phyloP scores from a whole-genome alignment of 2,797 vertebrate species.

The Capromys pilorides region DNA sequence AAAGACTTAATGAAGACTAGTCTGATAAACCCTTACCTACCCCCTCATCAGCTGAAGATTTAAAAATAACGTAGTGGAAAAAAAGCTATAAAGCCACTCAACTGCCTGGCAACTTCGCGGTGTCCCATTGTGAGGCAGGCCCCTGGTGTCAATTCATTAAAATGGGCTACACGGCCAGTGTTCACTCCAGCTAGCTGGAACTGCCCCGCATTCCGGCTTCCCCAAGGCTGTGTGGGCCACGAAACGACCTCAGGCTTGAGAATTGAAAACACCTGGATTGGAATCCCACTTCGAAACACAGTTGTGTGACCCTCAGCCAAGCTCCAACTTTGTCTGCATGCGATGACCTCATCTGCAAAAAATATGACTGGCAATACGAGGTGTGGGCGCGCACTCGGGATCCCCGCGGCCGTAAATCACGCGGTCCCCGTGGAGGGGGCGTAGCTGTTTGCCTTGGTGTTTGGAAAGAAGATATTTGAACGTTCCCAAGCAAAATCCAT shows the following conservation, averaged over 20 bases:
- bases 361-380: neutral
- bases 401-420: neutral
- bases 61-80: conserved; percentile 40
- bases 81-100: conserved; percentile 6
- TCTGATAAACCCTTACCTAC: neutral
- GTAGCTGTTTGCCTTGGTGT: conserved; percentile 6
- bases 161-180: neutral
- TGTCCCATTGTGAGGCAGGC: neutral
- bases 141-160: conserved; percentile 3
- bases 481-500: neutral
- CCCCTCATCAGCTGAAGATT: neutral
- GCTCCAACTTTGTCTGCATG: neutral
- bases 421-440: neutral
- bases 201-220: neutral
- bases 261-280: conserved; percentile 54
- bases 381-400: neutral
- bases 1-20: conserved; percentile 15
- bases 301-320: neutral
- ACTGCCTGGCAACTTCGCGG: neutral
- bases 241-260: neutral
- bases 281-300: conserved; percentile 14
- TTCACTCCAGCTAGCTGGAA: neutral
- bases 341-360: conserved; percentile 37
- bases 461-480: conserved; percentile 40
- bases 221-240: neutral